Evolutionary conservation across 2,797 vertebrate genomes (phyloP).

Genomic region (Pelodytes ibericus): DNA sequence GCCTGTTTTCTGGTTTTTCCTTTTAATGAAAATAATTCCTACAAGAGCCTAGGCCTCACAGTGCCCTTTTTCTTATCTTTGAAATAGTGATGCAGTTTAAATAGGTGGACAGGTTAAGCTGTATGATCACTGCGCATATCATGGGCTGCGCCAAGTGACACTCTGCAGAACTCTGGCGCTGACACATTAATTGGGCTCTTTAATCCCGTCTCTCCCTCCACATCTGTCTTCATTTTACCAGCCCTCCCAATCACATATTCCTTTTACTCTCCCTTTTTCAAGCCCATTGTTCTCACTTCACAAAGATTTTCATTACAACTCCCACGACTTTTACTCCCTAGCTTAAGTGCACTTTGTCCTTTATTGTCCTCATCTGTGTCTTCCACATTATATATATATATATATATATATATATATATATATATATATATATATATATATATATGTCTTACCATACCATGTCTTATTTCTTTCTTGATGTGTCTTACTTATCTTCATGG

Average conservation of each 20-base stretch:
- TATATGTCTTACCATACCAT: no score
- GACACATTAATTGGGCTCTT: conserved; percentile 53
- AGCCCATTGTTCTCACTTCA: conserved; percentile 22
- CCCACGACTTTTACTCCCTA: neutral
- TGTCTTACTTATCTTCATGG: no score
- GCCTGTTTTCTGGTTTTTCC: neutral
- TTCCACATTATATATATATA: no score
- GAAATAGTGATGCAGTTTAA: conserved; percentile 4
- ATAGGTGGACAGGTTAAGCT: conserved; percentile 42
- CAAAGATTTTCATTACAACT: neutral
- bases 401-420: no score
- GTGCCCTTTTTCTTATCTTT: conserved; percentile 7
- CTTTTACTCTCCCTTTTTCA: conserved; percentile 9
- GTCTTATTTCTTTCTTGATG: no score
- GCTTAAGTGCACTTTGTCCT: neutral
- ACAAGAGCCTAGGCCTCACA: conserved; percentile 21
- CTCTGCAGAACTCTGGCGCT: conserved; percentile 39
- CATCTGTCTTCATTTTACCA: conserved; percentile 53
- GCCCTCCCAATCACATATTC: conserved; percentile 30
- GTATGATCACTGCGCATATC: conserved; percentile 24
- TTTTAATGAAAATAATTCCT: neutral
- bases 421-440: no score
- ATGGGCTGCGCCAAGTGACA: conserved; percentile 31
- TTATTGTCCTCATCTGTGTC: neutral
- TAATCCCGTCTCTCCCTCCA: conserved; percentile 46